Percentiles rank a stretch among this genome's conserved stretches.
These are phyloP conservation scores for Onychomys arenicola DNA, from an alignment of 2,797 vertebrate genomes.

Conservation along the genomic window DNA sequence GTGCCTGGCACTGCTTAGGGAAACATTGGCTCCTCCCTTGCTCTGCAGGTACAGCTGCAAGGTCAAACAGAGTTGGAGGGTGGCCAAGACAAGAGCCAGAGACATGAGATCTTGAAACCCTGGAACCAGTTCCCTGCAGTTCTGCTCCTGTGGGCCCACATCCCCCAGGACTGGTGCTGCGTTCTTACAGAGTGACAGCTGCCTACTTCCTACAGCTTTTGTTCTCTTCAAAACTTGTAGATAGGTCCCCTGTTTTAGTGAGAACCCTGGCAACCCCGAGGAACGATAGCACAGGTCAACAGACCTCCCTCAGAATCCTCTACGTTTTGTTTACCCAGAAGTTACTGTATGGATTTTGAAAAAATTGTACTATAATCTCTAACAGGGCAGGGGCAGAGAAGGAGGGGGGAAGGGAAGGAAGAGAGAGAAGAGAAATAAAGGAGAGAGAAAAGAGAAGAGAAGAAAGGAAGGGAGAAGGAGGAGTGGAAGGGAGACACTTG, in stretches of 20 bases:
- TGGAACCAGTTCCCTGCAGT: not conserved
- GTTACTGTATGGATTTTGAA: not conserved
- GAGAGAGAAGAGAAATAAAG: not conserved
- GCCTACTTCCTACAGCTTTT: not conserved
- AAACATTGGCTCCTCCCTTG: not conserved
- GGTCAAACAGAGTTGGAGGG: conserved; percentile 49
- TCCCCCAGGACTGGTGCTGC: fast-evolving
- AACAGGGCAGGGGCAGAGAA: not conserved
- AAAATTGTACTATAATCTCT: not conserved
- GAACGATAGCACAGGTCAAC: not conserved
- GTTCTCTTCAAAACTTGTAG: conserved; percentile 24
- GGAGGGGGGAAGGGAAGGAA: not conserved
- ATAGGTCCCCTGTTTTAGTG: not conserved
- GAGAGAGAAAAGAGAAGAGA: not conserved
- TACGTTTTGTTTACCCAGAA: conserved; percentile 8
- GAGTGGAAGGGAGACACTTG: not conserved
- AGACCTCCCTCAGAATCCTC: not conserved
- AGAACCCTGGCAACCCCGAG: not conserved
- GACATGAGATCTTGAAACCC: not conserved
- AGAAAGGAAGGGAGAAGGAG: too few species aligned
- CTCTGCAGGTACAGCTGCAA: conserved; percentile 60
- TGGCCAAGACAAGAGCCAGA: not conserved
- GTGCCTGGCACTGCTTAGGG: conserved; percentile 37
- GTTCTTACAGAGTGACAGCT: not conserved
- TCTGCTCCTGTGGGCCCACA: not conserved